phyloP scores from a whole-genome alignment of 1,140 invertebrate genomes.

The Anastatus disparis region DNA sequence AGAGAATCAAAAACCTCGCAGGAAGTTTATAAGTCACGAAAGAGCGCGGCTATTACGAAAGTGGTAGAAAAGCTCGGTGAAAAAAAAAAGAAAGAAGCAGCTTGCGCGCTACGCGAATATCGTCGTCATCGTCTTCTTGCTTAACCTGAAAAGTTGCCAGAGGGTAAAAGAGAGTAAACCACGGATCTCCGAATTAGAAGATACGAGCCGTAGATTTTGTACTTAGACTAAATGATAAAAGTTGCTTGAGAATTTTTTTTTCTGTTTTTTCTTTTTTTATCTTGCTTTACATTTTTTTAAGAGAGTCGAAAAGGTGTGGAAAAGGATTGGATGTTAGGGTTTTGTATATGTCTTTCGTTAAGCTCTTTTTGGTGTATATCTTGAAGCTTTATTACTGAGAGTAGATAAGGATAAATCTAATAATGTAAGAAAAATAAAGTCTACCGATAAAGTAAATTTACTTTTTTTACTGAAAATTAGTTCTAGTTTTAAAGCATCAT shows the following conservation, averaged over 20 bases:
- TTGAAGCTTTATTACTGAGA: too few relatives aligned
- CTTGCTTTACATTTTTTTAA: too few relatives aligned
- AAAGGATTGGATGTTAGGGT: background rate
- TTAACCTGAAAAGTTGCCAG: constrained; percentile 21
- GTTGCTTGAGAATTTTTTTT: constrained; percentile 24
- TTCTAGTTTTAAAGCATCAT: too few relatives aligned
- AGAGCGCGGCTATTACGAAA: constrained; percentile 19
- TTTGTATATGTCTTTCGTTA: too few relatives aligned
- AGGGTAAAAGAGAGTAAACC: background rate
- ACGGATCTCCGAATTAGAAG: constrained; percentile 46
- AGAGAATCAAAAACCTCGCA: too few relatives aligned
- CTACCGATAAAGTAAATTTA: too few relatives aligned
- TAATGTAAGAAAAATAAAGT: too few relatives aligned
- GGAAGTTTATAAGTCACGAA: constrained; percentile 29
- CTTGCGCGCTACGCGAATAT: constrained; percentile 29
- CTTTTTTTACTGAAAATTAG: too few relatives aligned
- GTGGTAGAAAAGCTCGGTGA: background rate
- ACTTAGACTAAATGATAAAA: constrained; percentile 51
- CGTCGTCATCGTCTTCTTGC: background rate
- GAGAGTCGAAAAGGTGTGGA: too few relatives aligned
- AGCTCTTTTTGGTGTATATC: too few relatives aligned
- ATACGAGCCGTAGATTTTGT: constrained; percentile 42
- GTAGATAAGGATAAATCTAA: too few relatives aligned
- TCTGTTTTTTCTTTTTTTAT: constrained; percentile 4
- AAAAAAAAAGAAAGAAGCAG: constrained; percentile 22